phyloP scores from a whole-genome alignment of 2,797 vertebrate genomes.

The Pseudochirops corinnae region DNA sequence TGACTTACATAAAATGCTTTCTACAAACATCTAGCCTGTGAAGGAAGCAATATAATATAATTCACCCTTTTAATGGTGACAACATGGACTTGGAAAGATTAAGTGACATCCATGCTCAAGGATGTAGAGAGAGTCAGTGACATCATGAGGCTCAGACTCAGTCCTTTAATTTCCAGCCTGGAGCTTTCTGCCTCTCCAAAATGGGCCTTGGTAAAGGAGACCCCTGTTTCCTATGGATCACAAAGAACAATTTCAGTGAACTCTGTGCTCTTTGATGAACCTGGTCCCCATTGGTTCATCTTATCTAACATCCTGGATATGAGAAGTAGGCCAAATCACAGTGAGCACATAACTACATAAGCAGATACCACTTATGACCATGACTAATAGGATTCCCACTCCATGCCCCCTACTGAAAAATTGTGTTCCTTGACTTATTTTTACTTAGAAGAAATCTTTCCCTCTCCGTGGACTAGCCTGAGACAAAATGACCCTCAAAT shows the following conservation, averaged over 20 bases:
- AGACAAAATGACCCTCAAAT: background rate
- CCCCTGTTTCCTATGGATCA: background rate
- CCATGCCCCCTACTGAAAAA: background rate
- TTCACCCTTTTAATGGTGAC: background rate
- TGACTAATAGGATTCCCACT: background rate
- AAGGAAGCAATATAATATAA: background rate
- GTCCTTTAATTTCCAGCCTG: background rate
- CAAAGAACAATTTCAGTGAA: background rate
- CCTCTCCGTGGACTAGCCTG: background rate
- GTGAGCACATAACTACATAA: background rate
- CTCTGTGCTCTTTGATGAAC: background rate
- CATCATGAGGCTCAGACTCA: background rate
- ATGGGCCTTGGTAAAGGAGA: background rate
- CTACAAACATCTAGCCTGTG: background rate
- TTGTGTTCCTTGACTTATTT: background rate
- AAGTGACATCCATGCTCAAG: background rate
- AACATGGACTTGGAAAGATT: background rate
- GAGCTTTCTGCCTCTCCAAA: background rate
- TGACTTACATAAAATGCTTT: background rate
- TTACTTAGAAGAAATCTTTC: background rate
- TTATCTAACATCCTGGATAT: background rate
- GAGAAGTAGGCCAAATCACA: background rate
- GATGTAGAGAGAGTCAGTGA: background rate
- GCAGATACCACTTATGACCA: background rate
- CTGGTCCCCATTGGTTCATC: background rate